phyloP scores from a whole-genome alignment of 2,888 invertebrate genomes.

The Phortica magna region DNA sequence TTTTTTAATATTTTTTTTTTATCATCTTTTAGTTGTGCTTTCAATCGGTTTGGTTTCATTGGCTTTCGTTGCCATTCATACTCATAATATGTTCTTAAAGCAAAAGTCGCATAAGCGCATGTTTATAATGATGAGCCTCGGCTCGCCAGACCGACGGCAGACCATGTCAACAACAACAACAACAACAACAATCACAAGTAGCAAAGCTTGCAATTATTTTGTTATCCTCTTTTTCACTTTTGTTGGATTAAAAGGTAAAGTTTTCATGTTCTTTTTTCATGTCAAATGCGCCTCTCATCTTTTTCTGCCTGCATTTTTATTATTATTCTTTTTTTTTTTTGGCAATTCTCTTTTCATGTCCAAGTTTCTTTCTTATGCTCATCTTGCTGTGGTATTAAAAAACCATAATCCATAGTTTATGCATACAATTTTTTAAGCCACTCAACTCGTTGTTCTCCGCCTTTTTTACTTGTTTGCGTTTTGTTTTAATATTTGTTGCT shows the following conservation, averaged over 20 bases:
- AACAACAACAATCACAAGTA: no score
- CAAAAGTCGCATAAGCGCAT: no score
- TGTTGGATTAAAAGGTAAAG: neutral
- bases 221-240: neutral
- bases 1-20: no score
- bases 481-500: constrained; percentile 30
- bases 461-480: neutral
- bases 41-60: no score
- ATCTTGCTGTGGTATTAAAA: constrained; percentile 9
- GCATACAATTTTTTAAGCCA: constrained; percentile 42
- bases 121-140: no score
- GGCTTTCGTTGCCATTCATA: no score
- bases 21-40: no score
- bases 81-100: no score
- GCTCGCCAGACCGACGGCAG: no score
- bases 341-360: neutral
- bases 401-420: constrained; percentile 49
- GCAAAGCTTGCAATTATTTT: neutral
- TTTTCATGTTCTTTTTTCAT: neutral
- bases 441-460: neutral
- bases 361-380: neutral
- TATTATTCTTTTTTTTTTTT: neutral
- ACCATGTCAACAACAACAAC: no score
- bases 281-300: neutral
- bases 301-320: no score